Percentiles rank a stretch among this genome's conserved stretches.
Conservation (phyloP, 2,113 vertebrate species). For the Onychostruthus taczanowskii region DNA sequence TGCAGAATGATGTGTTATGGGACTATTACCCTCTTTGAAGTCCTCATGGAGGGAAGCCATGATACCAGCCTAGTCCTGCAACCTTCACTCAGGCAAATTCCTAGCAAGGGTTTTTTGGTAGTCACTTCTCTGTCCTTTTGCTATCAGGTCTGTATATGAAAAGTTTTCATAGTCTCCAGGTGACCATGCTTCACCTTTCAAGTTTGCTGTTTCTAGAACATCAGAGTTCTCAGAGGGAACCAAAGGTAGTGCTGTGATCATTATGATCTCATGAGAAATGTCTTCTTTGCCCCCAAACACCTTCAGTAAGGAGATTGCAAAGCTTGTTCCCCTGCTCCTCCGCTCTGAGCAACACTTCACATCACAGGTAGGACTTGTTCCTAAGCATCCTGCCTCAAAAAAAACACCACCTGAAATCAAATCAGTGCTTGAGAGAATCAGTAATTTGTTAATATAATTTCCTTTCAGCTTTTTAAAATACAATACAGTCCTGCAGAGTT, state of each 20-base stretch:
- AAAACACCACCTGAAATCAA: neutral
- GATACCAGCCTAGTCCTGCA: neutral
- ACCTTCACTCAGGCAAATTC: neutral
- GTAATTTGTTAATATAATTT: slow-evolving; percentile 7
- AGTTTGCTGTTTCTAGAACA: neutral
- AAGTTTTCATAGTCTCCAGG: neutral
- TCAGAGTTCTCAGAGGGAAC: neutral
- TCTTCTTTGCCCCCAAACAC: neutral
- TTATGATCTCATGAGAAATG: neutral
- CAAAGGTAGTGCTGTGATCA: neutral
- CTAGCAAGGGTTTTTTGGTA: neutral
- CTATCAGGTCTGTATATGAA: neutral
- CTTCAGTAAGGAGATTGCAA: neutral
- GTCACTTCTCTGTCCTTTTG: neutral
- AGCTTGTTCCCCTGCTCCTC: neutral
- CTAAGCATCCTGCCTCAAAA: neutral
- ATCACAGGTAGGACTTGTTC: neutral
- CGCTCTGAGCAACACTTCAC: neutral
- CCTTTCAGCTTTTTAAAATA: slow-evolving; percentile 4
- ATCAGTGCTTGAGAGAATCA: neutral
- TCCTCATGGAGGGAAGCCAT: neutral
- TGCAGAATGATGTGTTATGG: neutral
- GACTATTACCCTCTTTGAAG: neutral
- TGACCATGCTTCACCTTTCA: neutral
- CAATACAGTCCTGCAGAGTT: neutral